Evolutionary conservation across 2,797 vertebrate species (phyloP).

Genomic region (Falco columbarius): DNA sequence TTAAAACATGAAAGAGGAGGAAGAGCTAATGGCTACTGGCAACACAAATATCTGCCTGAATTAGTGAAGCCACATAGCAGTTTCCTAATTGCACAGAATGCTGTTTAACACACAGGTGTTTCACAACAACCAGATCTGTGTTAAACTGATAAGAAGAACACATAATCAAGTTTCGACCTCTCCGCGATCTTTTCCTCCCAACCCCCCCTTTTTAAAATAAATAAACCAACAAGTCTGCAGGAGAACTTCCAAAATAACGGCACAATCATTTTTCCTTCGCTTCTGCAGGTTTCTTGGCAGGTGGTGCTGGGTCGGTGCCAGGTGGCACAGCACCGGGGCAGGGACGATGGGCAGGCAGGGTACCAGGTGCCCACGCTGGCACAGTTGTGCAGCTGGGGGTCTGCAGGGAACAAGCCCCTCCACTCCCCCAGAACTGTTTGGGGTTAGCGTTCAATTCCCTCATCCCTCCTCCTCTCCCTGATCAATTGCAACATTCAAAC

Average conservation of each 20-base stretch:
- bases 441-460: not conserved
- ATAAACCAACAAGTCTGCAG: not conserved
- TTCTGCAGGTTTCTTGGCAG: not conserved
- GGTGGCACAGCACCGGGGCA: not conserved
- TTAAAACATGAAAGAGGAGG: not conserved
- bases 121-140: not conserved
- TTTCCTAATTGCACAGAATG: not conserved
- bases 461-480: not conserved
- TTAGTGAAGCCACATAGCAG: not conserved
- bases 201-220: not conserved
- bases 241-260: not conserved
- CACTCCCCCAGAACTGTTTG: fast-evolving
- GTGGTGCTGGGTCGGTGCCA: not conserved
- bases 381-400: fast-evolving
- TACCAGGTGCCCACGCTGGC: fast-evolving
- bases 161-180: not conserved
- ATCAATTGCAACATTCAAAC: slow-evolving; percentile 56
- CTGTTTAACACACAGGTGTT: not conserved
- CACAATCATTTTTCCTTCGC: not conserved
- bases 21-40: not conserved
- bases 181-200: not conserved
- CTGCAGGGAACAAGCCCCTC: not conserved
- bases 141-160: not conserved
- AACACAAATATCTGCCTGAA: not conserved
- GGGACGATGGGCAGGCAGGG: not conserved